Percentiles rank a stretch among this genome's conserved stretches.
These are phyloP conservation scores for Uromys caudimaculatus DNA, from an alignment of 2,797 vertebrate genomes.

Conservation along the genomic window DNA sequence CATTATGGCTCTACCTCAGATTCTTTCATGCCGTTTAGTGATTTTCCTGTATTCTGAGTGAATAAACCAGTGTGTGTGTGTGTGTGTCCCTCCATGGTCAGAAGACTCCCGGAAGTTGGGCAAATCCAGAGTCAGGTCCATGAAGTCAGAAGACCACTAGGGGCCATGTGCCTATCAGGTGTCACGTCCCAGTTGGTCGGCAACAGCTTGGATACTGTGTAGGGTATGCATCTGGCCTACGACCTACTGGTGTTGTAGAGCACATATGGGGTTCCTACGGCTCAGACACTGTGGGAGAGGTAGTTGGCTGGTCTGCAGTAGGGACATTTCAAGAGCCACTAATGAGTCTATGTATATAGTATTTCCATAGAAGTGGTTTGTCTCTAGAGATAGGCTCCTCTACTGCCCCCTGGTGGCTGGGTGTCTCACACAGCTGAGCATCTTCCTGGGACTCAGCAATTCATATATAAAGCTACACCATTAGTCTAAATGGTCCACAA, in stretches of 20 bases:
- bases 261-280: neutral
- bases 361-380: neutral
- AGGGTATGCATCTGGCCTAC: neutral
- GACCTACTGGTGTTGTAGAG: neutral
- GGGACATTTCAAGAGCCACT: neutral
- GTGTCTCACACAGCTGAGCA: fast-evolving
- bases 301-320: no score
- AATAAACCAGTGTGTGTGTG: no score
- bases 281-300: neutral
- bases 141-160: neutral
- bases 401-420: no score
- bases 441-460: neutral
- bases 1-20: neutral
- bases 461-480: neutral
- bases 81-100: neutral
- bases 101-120: no score
- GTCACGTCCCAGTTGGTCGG: neutral
- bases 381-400: neutral
- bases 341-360: fast-evolving
- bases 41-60: neutral
- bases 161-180: fast-evolving
- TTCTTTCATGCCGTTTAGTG: neutral
- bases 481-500: neutral
- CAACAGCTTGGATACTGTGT: neutral
- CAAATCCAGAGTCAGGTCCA: fast-evolving